Percentiles rank a stretch among this genome's conserved stretches.
Evolutionary conservation across 2,797 vertebrate genomes (phyloP).

Genomic region (Simalia tracyae): DNA sequence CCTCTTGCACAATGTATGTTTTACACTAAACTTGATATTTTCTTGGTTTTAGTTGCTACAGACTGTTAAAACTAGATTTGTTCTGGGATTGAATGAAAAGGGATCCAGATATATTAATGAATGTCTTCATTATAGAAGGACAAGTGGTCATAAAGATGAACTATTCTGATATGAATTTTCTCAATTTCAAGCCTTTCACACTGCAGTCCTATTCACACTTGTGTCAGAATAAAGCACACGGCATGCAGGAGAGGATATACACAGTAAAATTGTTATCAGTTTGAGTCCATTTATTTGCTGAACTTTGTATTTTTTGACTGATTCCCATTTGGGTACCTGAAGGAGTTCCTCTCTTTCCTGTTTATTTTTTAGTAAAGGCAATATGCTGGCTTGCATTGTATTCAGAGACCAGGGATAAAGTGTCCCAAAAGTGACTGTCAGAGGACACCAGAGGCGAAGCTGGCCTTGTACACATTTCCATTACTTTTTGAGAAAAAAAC

Average conservation of each 20-base stretch:
- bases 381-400: slow-evolving; percentile 9
- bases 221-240: not conserved
- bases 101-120: not conserved
- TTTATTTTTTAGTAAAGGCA: slow-evolving; percentile 39
- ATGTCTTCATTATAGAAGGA: not conserved
- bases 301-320: not conserved
- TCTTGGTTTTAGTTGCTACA: not conserved
- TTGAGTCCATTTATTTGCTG: not conserved
- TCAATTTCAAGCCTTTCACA: not conserved
- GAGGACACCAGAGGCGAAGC: not conserved
- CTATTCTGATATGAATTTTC: too few relatives aligned
- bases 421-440: slow-evolving; percentile 16
- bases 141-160: not conserved
- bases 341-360: not conserved
- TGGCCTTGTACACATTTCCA: slow-evolving; percentile 29
- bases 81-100: not conserved
- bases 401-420: slow-evolving; percentile 13
- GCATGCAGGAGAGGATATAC: not conserved
- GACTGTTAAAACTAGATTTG: not conserved
- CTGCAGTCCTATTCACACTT: not conserved
- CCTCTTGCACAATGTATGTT: not conserved
- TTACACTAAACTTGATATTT: not conserved
- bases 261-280: not conserved
- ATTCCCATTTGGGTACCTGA: not conserved
- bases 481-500: slow-evolving; percentile 44